Percentiles rank a stretch among this genome's conserved stretches.
Evolutionary conservation across 2,113 vertebrate genomes (phyloP).

Genomic region (Salvelinus sp.): DNA sequence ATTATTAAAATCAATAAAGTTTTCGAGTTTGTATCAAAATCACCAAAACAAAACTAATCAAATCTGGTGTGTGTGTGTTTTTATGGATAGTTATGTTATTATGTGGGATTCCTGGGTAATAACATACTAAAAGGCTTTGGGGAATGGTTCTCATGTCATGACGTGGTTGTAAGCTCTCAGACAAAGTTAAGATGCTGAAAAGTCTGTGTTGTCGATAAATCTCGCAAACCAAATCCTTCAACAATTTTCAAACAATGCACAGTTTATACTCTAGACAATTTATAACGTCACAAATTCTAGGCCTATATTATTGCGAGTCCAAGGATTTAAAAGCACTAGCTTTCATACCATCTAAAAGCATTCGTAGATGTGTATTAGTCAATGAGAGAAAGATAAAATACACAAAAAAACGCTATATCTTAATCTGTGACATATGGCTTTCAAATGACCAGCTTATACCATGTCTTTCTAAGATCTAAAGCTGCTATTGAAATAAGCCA

Average conservation of each 20-base stretch:
- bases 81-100: neutral
- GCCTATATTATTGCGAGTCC: conserved; percentile 48
- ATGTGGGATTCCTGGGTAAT: conserved; percentile 24
- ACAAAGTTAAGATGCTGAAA: no score
- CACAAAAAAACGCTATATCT: conserved; percentile 42
- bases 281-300: conserved; percentile 64
- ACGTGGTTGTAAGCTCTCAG: conserved; percentile 44
- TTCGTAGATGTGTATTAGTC: conserved; percentile 50
- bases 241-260: conserved; percentile 63
- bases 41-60: conserved; percentile 13
- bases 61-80: neutral
- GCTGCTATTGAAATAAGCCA: conserved; percentile 68
- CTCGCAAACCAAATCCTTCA: conserved; percentile 57
- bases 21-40: conserved; percentile 1
- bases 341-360: conserved; percentile 51
- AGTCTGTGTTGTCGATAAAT: conserved; percentile 11
- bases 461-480: conserved; percentile 68
- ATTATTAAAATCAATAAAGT: conserved; percentile 39
- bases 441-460: conserved; percentile 71
- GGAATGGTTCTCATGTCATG: conserved; percentile 47
- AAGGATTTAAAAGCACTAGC: conserved; percentile 55
- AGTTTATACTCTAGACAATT: conserved; percentile 54
- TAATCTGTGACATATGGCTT: conserved; percentile 76
- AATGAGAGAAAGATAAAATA: conserved; percentile 43
- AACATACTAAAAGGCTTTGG: conserved; percentile 40